Conservation (phyloP, 2,113 vertebrate species). For the Tiliqua scincoides region DNA sequence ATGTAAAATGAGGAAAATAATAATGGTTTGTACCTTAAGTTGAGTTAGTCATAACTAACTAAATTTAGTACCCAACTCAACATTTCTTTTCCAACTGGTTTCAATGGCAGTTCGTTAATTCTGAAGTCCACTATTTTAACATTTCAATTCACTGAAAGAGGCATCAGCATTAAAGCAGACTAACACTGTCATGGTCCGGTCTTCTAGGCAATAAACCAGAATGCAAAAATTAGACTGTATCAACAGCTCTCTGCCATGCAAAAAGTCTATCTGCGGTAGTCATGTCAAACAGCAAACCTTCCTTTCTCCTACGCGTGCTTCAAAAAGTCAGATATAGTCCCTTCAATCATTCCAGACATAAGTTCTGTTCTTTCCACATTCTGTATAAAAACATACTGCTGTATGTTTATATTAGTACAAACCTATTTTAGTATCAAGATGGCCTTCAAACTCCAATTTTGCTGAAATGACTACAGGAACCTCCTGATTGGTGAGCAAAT, state of each 20-base stretch:
- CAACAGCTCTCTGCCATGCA: neutral
- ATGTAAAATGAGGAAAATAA: neutral
- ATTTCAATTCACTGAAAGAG: neutral
- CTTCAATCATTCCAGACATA: neutral
- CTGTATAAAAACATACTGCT: neutral
- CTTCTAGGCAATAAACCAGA: neutral
- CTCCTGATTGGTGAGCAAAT: slow-evolving; percentile 87
- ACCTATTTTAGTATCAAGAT: slow-evolving; percentile 90
- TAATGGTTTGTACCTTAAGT: no score
- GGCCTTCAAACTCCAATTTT: slow-evolving; percentile 79
- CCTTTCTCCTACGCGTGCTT: slow-evolving; percentile 1
- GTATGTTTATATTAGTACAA: slow-evolving; percentile 47
- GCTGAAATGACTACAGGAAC: slow-evolving; percentile 88
- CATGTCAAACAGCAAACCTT: neutral
- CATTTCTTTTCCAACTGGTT: neutral
- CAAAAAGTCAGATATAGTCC: neutral
- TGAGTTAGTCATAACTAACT: no score
- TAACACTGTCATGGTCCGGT: neutral
- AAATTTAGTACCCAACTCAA: no score
- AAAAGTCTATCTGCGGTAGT: neutral
- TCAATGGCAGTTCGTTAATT: no score
- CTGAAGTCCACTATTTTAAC: neutral
- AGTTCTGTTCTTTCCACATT: neutral
- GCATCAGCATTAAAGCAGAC: neutral
- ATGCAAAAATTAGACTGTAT: neutral